Evolutionary conservation across 2,113 vertebrate species (phyloP).

Genomic region (Ptilorrhoa leucosticta): DNA sequence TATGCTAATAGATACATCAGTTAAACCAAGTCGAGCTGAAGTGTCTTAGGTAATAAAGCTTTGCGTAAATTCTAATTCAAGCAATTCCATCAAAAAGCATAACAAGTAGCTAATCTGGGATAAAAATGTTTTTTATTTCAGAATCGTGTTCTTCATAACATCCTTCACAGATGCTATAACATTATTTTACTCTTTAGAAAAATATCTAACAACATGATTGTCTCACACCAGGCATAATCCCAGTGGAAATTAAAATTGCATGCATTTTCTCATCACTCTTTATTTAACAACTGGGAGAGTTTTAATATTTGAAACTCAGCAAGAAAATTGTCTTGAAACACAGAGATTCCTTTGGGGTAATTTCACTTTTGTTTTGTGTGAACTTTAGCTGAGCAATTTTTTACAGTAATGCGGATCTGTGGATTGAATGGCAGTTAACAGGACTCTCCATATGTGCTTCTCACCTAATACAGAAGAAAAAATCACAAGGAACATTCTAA

Average conservation of each 20-base stretch:
- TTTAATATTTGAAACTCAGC: slow-evolving; percentile 59
- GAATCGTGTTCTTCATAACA: neutral
- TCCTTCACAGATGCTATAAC: neutral
- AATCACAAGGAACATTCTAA: neutral
- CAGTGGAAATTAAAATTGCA: slow-evolving; percentile 64
- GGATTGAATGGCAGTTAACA: neutral
- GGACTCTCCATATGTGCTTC: neutral
- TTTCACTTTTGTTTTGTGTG: slow-evolving; percentile 37
- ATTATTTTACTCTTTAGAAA: slow-evolving; percentile 47
- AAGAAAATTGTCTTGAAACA: slow-evolving; percentile 60
- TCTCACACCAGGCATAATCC: slow-evolving; percentile 54
- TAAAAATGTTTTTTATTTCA: slow-evolving; percentile 37
- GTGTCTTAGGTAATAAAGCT: slow-evolving; percentile 12
- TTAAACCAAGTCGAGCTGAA: slow-evolving; percentile 3
- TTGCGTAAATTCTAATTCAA: neutral
- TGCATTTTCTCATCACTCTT: slow-evolving; percentile 61
- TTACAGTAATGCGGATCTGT: neutral
- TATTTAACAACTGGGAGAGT: slow-evolving; percentile 64
- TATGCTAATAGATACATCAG: neutral
- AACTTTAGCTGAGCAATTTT: slow-evolving; percentile 19
- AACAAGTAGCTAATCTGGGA: slow-evolving; percentile 3
- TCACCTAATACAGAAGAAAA: neutral
- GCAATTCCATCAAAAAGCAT: slow-evolving; percentile 19
- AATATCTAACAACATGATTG: slow-evolving; percentile 50
- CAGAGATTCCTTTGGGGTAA: slow-evolving; percentile 58